Percentiles rank a stretch among this genome's conserved stretches.
Conservation (phyloP, 2,888 invertebrate species). For the Microplitis manilae region DNA sequence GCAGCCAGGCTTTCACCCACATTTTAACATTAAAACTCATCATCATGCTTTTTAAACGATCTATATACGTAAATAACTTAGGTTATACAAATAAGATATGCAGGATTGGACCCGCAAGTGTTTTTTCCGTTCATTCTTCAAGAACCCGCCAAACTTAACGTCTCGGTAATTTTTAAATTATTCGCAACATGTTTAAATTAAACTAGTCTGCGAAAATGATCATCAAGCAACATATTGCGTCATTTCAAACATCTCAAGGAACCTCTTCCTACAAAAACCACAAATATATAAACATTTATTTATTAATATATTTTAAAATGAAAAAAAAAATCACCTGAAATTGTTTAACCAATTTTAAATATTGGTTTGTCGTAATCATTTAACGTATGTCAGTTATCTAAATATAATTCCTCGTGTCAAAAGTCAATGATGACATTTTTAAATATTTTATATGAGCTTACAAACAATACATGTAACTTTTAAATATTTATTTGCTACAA, state of each 20-base stretch:
- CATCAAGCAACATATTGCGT: neutral
- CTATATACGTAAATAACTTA: neutral
- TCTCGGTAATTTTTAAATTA: neutral
- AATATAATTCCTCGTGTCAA: neutral
- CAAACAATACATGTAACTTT: neutral
- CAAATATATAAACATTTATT: neutral
- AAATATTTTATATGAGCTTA: neutral
- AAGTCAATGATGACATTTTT: neutral
- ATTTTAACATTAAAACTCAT: slow-evolving; percentile 6
- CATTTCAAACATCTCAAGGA: neutral
- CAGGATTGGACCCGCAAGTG: slow-evolving; percentile 23
- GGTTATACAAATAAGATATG: slow-evolving; percentile 20
- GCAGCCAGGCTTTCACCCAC: neutral
- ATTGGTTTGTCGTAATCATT: neutral
- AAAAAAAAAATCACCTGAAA: neutral
- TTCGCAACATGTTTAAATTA: neutral
- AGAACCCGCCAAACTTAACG: neutral
- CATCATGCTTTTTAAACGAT: neutral
- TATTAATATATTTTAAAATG: neutral
- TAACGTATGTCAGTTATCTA: neutral
- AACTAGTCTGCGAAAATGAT: too few species aligned
- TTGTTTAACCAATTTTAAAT: neutral
- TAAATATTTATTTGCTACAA: neutral
- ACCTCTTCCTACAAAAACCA: neutral
- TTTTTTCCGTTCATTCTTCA: slow-evolving; percentile 14